Evolutionary conservation across 2,797 vertebrate genomes (phyloP), one percentile per base, ranked within the genome.

Genomic region (Acanthiza pusilla): DNA sequence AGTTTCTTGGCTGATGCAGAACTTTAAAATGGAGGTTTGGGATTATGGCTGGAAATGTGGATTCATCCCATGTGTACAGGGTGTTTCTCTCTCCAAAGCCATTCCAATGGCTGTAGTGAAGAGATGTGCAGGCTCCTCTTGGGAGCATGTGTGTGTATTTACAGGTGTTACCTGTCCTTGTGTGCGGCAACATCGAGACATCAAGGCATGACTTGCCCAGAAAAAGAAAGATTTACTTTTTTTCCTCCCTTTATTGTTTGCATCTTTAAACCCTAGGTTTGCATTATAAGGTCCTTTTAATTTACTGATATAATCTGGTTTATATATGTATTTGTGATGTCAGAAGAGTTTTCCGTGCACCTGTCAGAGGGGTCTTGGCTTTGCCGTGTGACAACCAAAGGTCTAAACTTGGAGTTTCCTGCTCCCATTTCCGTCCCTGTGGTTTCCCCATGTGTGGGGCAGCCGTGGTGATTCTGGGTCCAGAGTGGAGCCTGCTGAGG

Each of bases 21-120:
- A 77, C 38, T 95, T 77, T 43, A 68, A 90, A 54, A 86, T 90
- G 92, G 93, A 81, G 85, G 73, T 74, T 50, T 2, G 17, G 85
- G 76, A 6, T 16, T 13, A 22, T 2, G n/a, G 67, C 42, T 50
- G 78, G 12, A 32, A 53, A n/a, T 0, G 20, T 14, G 84, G 80
- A 2, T 78, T 55, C 18, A 8, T 32, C 48, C 48, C 0, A 0
- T 11, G 47, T 7, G 32, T 4, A 1, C 15, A 2, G 25, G 45
- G 20, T 45, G 77, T 19, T 88, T 48, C 18, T 65, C 36, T n/a
- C 47, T 47, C 53, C 42, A 12, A 26, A 93, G 7, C 36, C 0
- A 0, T 78, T 63, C 10, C 2, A 1, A 0, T 50, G 67, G 17
- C n/a, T 1, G 8, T 11, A 11, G 70, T 1, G 32, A 38, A 8